Base-by-base conservation (phyloP, 2,113 vertebrate species). In the Hucho hucho region DNA sequence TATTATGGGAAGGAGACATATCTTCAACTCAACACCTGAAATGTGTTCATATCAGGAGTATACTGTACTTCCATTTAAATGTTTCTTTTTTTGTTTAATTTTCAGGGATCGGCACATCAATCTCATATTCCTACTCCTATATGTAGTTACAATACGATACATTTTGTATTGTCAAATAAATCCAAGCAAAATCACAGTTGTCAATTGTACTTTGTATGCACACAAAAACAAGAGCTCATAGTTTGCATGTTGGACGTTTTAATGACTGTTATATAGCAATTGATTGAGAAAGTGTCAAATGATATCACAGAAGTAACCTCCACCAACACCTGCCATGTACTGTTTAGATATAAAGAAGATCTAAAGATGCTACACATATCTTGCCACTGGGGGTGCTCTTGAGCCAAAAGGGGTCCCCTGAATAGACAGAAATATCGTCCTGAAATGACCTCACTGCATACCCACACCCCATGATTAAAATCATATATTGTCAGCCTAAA, bases 211-310 rank as follows among this genome's bases (percentile, higher is more conserved):
- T 65, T 65, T 28, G 25, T 26, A 14, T 29, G 64, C 25, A 29
- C 4, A 65, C 4, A 29, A 25, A 65, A 14, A 16, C 25, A 26
- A 14, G 12, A 64, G 11, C 28, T 26, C 25, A 29, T 25, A 4
- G 20, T n/a, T 63, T 63, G 13, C 63, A 72, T 70, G 66, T 25
- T 11, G 46, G 14, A 24, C 64, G 26, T 43, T 76, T 76, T 65
- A 76, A 24, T 70, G 22, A 64, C 11, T 43, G 24, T 12, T 22
- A 7, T 9, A 24, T 7, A 24, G n/a, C 20, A 11, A 63, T 7
- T 63, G 22, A 22, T 63, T 63, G 59, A 43, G 7, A 22, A 63
- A 22, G 20, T 7, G 59, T 22, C 59, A 24, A 63, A 63, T n/a
- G 3, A 63, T 9, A 63, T 43, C 37, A 63, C 24, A 16, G 2